These are phyloP conservation scores for Fragum whitleyi DNA, from an alignment of 2,888 invertebrate genomes.

Conservation along the genomic window DNA sequence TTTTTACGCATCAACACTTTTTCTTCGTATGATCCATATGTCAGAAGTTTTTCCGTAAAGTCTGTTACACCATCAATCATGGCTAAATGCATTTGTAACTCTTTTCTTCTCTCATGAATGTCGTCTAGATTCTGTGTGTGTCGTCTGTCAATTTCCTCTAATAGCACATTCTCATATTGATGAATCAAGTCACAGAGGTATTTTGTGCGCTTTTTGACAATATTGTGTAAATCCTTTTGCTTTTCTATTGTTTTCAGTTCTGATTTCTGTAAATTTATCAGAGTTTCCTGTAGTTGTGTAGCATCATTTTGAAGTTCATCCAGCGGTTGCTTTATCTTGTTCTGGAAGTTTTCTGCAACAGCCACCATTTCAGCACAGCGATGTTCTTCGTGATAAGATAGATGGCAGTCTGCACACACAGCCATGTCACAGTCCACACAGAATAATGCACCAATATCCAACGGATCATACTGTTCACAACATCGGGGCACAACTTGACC, in stretches of 20 bases:
- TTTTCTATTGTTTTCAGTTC: conserved; percentile 66
- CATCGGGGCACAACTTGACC: conserved; percentile 70
- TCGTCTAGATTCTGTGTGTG: conserved; percentile 70
- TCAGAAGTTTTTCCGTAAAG: conserved; percentile 77
- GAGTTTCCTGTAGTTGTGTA: conserved; percentile 63
- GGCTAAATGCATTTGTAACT: conserved; percentile 72
- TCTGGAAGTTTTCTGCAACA: conserved; percentile 78
- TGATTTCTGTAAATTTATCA: conserved; percentile 66
- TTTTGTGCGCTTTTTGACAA: conserved; percentile 71
- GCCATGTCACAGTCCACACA: conserved; percentile 79
- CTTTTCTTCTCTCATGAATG: conserved; percentile 66
- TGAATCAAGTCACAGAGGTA: conserved; percentile 73
- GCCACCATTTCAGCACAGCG: conserved; percentile 77
- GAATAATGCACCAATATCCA: conserved; percentile 77
- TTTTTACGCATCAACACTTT: conserved; percentile 79
- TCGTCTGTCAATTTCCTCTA: conserved; percentile 73
- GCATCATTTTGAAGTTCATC: conserved; percentile 69
- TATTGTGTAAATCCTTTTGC: conserved; percentile 66
- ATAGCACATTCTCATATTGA: conserved; percentile 75
- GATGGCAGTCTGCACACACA: conserved; percentile 76
- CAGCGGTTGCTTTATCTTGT: conserved; percentile 74
- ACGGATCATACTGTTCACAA: conserved; percentile 75
- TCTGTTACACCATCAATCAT: conserved; percentile 77
- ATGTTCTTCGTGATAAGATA: conserved; percentile 71
- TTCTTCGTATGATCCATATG: conserved; percentile 79